phyloP scores from a whole-genome alignment of 2,797 vertebrate species.

The Epinephelus malabaricus region DNA sequence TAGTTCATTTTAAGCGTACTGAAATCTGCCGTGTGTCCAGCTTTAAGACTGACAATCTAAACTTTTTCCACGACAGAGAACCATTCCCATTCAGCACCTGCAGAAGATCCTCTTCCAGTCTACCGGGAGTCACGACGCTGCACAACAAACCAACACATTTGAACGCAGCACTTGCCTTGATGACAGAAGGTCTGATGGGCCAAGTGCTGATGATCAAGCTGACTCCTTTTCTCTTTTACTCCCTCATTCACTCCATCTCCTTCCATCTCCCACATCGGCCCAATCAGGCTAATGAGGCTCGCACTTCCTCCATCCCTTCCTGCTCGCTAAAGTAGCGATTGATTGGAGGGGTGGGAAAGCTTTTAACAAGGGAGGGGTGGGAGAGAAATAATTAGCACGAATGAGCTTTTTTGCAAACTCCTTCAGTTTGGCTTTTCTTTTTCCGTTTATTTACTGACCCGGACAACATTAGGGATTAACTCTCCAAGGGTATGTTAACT shows the following conservation, averaged over 20 bases:
- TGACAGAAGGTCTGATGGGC: conserved; percentile 73
- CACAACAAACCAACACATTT: conserved; percentile 50
- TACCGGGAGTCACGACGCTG: conserved; percentile 24
- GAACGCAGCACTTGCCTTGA: conserved; percentile 59
- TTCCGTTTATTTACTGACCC: conserved; percentile 81
- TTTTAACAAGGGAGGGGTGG: conserved; percentile 87
- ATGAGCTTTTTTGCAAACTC: conserved; percentile 86
- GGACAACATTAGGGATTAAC: conserved; percentile 84
- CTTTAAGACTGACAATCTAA: background rate
- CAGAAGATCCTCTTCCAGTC: conserved; percentile 23
- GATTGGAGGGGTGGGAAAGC: conserved; percentile 87
- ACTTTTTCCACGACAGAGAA: background rate
- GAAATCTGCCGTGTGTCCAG: rapidly evolving
- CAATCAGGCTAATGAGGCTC: conserved; percentile 85
- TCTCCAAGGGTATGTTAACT: conserved; percentile 80
- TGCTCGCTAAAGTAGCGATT: conserved; percentile 86
- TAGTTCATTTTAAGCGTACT: background rate
- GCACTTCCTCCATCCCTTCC: conserved; percentile 83
- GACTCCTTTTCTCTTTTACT: conserved; percentile 79
- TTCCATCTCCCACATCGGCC: conserved; percentile 76
- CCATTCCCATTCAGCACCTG: conserved; percentile 18
- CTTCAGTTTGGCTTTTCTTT: conserved; percentile 75
- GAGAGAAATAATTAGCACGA: conserved; percentile 87
- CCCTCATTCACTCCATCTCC: conserved; percentile 71
- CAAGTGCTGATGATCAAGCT: conserved; percentile 80